Percentiles rank a stretch among this genome's conserved stretches.
phyloP scores from a whole-genome alignment of 1,140 invertebrate species.

The Periplaneta americana region DNA sequence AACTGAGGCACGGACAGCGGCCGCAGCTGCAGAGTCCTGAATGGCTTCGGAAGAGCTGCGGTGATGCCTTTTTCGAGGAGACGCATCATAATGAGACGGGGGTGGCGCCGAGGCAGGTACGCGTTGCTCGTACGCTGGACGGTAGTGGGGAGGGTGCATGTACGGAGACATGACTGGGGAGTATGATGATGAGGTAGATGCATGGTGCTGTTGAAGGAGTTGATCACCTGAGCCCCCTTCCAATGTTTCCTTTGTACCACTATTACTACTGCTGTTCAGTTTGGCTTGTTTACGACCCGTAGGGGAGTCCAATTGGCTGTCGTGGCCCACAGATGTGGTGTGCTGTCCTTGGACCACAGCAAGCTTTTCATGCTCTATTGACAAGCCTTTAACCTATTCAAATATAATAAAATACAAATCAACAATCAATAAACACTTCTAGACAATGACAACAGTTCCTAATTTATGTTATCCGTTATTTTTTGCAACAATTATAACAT shows the following conservation, averaged over 20 bases:
- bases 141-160: slow-evolving; percentile 32
- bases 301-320: slow-evolving; percentile 25
- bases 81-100: slow-evolving; percentile 12
- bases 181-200: slow-evolving; percentile 34
- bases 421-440: not conserved
- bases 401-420: not conserved
- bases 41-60: slow-evolving; percentile 42
- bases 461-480: too few relatives aligned
- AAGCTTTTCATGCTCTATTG: slow-evolving; percentile 69
- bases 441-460: too few relatives aligned
- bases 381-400: slow-evolving; percentile 66
- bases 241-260: slow-evolving; percentile 25
- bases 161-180: slow-evolving; percentile 40
- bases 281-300: slow-evolving; percentile 28
- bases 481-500: too few relatives aligned
- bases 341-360: slow-evolving; percentile 59
- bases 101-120: slow-evolving; percentile 14
- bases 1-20: slow-evolving; percentile 51
- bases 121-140: slow-evolving; percentile 24
- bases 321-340: slow-evolving; percentile 16
- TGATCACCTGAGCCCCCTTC: not conserved
- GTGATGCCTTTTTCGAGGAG: slow-evolving; percentile 31
- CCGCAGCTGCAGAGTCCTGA: slow-evolving; percentile 22
- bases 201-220: slow-evolving; percentile 26
- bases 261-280: slow-evolving; percentile 31